phyloP scores from a whole-genome alignment of 2,888 invertebrate species.

The Eupithecia tripunctaria region DNA sequence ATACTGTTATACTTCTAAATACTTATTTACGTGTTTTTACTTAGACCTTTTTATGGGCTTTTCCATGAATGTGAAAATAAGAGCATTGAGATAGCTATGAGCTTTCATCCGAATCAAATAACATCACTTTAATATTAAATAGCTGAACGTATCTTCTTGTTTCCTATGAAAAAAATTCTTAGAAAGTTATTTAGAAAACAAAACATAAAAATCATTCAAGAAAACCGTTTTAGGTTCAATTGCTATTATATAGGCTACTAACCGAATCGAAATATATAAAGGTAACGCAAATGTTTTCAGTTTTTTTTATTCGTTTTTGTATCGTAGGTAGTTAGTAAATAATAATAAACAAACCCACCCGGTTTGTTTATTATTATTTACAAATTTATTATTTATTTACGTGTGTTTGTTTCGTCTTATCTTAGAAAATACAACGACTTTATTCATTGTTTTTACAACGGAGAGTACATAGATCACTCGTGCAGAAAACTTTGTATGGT shows the following conservation, averaged over 20 bases:
- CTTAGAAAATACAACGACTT: not conserved
- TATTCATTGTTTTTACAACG: not conserved
- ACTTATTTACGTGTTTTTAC: no score
- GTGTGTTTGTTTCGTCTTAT: not conserved
- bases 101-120: not conserved
- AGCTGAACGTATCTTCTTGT: not conserved
- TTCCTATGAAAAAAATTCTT: no score
- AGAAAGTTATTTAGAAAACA: no score
- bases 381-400: no score
- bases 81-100: not conserved
- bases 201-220: no score
- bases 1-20: no score
- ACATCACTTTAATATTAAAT: not conserved
- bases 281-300: not conserved
- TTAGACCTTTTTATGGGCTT: not conserved
- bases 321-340: no score
- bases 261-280: no score
- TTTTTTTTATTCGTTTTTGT: not conserved
- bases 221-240: no score
- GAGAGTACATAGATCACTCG: constrained; percentile 7
- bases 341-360: no score
- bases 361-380: not conserved
- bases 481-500: constrained; percentile 50
- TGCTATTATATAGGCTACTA: no score
- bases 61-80: not conserved